A percentile compares a stretch with the other conserved stretches of the same genome.
These are phyloP conservation scores for Pyrocoelia pectoralis DNA, from an alignment of 2,888 invertebrate genomes.

Conservation along the genomic window DNA sequence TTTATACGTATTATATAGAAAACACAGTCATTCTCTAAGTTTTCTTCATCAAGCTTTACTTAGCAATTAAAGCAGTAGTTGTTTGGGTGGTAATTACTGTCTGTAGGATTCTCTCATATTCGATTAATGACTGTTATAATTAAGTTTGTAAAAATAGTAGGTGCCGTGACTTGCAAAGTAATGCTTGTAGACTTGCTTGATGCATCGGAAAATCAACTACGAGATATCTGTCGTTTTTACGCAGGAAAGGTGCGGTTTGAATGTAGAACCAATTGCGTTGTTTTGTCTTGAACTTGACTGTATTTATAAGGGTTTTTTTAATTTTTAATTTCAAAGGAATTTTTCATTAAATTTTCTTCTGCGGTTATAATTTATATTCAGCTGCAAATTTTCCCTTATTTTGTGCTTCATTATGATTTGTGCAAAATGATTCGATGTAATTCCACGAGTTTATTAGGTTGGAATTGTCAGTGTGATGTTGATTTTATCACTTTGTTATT, in stretches of 20 bases:
- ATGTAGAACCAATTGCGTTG: slow-evolving; percentile 28
- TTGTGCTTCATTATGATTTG: slow-evolving; percentile 10
- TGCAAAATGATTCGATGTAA: slow-evolving; percentile 11
- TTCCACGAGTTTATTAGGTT: slow-evolving; percentile 18
- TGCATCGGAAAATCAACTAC: slow-evolving; percentile 31
- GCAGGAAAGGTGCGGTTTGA: slow-evolving; percentile 32
- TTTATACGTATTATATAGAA: slow-evolving; percentile 6
- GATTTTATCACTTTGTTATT: slow-evolving; percentile 23
- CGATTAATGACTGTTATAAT: slow-evolving; percentile 38
- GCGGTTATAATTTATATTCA: neutral
- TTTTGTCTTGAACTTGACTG: slow-evolving; percentile 19
- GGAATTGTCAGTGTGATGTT: slow-evolving; percentile 13
- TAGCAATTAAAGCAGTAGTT: slow-evolving; percentile 35
- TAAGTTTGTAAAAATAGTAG: slow-evolving; percentile 37
- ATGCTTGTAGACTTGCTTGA: slow-evolving; percentile 33
- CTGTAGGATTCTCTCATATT: slow-evolving; percentile 36
- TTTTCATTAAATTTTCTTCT: neutral
- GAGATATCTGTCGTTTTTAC: slow-evolving; percentile 32
- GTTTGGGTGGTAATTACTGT: slow-evolving; percentile 30
- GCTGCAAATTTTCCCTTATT: neutral
- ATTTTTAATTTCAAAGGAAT: slow-evolving; percentile 1
- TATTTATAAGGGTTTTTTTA: slow-evolving; percentile 22
- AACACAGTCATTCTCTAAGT: slow-evolving; percentile 17
- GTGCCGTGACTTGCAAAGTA: slow-evolving; percentile 37
- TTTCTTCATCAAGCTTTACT: slow-evolving; percentile 18